phyloP scores from a whole-genome alignment of 1,140 invertebrate species.

The Atta texana region DNA sequence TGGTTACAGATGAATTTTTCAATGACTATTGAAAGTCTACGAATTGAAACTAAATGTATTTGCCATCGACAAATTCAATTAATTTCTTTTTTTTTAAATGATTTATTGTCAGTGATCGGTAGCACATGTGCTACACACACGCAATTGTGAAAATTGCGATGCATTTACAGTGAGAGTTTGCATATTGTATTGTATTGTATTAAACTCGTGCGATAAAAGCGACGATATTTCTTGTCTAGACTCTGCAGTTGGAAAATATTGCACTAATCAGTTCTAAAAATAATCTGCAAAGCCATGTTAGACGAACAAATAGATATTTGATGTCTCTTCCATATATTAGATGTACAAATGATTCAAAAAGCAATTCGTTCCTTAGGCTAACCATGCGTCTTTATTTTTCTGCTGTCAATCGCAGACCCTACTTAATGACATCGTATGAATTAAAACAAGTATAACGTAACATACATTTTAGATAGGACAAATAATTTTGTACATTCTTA shows the following conservation, averaged over 20 bases:
- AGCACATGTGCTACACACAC: slow-evolving; percentile 31
- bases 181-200: neutral
- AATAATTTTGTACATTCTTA: neutral
- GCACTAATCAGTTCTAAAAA: slow-evolving; percentile 55
- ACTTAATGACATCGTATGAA: neutral
- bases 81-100: neutral
- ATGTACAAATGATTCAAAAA: slow-evolving; percentile 25
- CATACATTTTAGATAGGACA: neutral
- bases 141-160: slow-evolving; percentile 34
- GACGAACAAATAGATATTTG: slow-evolving; percentile 7
- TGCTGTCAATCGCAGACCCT: slow-evolving; percentile 49
- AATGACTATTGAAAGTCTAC: neutral
- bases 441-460: neutral
- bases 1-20: neutral
- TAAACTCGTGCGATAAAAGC: slow-evolving; percentile 6
- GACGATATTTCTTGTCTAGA: neutral
- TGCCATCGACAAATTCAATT: slow-evolving; percentile 7
- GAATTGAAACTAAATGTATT: slow-evolving; percentile 1
- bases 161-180: slow-evolving; percentile 9
- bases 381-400: slow-evolving; percentile 36
- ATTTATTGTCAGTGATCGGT: slow-evolving; percentile 51
- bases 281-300: slow-evolving; percentile 26
- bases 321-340: neutral
- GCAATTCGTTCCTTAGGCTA: slow-evolving; percentile 33
- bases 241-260: slow-evolving; percentile 48